Conservation (phyloP, 2,797 vertebrate genomes). For the Takifugu rubripes region DNA sequence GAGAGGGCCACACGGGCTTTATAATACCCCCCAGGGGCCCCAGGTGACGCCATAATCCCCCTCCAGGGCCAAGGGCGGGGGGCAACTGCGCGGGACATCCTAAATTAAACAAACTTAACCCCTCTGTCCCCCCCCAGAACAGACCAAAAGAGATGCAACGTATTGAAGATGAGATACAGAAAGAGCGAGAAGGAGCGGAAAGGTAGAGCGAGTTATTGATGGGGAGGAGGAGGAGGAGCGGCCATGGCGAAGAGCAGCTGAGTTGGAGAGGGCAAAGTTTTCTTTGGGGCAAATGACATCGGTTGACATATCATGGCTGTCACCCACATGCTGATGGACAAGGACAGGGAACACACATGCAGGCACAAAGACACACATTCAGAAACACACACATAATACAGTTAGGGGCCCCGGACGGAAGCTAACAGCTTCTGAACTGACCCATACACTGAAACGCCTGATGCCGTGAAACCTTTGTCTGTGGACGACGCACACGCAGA, state of each 20-base stretch:
- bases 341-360: slow-evolving; percentile 36
- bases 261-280: slow-evolving; percentile 18
- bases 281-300: slow-evolving; percentile 35
- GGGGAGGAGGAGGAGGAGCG: background rate
- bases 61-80: slow-evolving; percentile 56
- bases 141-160: slow-evolving; percentile 23
- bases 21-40: slow-evolving; percentile 75
- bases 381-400: slow-evolving; percentile 57
- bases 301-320: slow-evolving; percentile 54
- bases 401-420: slow-evolving; percentile 69
- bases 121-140: slow-evolving; percentile 40
- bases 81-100: slow-evolving; percentile 51
- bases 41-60: slow-evolving; percentile 79
- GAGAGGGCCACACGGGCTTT: slow-evolving; percentile 77
- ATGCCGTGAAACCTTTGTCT: slow-evolving; percentile 74
- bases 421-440: slow-evolving; percentile 63
- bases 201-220: background rate
- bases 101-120: slow-evolving; percentile 73
- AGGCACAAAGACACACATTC: slow-evolving; percentile 24
- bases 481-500: slow-evolving; percentile 27
- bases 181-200: slow-evolving; percentile 2
- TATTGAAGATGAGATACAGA: slow-evolving; percentile 15
- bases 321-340: slow-evolving; percentile 51
- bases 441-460: slow-evolving; percentile 68
- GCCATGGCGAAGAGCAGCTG: slow-evolving; percentile 13